Evolutionary conservation across 2,888 invertebrate species (phyloP), one percentile per base, ranked within the genome.

Genomic region (Melitaea athalia): DNA sequence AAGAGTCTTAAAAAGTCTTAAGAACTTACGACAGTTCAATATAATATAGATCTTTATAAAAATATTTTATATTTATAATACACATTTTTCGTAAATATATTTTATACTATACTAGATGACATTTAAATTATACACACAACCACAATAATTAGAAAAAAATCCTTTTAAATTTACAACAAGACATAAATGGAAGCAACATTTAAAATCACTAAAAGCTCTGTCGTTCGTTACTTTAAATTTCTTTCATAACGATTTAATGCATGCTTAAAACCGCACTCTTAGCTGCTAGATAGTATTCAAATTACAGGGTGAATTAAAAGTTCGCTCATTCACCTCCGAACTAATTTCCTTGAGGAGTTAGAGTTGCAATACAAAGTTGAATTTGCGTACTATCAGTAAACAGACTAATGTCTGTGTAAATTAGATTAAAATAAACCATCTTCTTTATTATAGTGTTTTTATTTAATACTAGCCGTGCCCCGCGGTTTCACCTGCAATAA

Each of bases 301-400:
- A 68, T 68, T 65, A 63, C 49, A 24, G 53, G 65, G 62, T 63
- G 68, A 71, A 71, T 71, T 71, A 71, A 71, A 68, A 71, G 65
- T 71, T 68, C 49, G 50, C 52, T 63, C 65, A 62, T 64, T 70
- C 64, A 68, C 64, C 68, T 60, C 31, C 59, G 57, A 47, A 63
- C 57, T 70, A 62, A 63, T 71, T 63, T 68, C 65, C 68, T 60
- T 68, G 12, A 47, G 49, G 38, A 38, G 38, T 38, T 67, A 53
- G 53, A 57, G 42, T 38, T 57, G 42, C 57, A 57, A 15, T 57
- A 57, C 57, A 11, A 42, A 70, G 59, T 67, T 62, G 59, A 62
- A 50, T 49, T 68, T 65, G 55, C 45, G 63, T 68, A 49, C 55
- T 65, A 71, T 65, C 49, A 43, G 62, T 68, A 71, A 68, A 55